Conservation (phyloP, 2,888 invertebrate species). For the Amphipoea oculea region DNA sequence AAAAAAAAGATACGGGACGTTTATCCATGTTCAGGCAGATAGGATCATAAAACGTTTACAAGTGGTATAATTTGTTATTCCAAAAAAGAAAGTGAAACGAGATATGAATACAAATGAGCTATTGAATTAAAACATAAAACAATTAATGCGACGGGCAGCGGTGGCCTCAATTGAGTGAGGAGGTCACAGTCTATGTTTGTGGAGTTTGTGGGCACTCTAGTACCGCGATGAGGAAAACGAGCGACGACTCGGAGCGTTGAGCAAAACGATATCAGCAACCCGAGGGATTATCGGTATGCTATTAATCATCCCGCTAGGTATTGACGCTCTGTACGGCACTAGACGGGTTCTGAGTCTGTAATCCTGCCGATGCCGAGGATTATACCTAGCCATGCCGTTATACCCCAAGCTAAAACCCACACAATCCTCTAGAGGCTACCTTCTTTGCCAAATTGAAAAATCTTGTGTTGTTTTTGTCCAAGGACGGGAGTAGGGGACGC, state of each 20-base stretch:
- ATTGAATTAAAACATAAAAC: constrained; percentile 63
- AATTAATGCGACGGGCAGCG: constrained; percentile 42
- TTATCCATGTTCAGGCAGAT: constrained; percentile 32
- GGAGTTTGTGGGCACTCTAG: constrained; percentile 54
- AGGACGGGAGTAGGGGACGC: constrained; percentile 39
- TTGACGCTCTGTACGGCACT: constrained; percentile 74
- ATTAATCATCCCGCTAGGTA: constrained; percentile 83
- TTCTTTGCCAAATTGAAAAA: constrained; percentile 71
- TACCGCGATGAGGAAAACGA: constrained; percentile 53
- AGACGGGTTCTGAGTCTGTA: constrained; percentile 72
- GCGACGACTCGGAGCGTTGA: constrained; percentile 48
- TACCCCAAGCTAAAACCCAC: constrained; percentile 55
- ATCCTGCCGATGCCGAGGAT: constrained; percentile 71
- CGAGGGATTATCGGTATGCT: constrained; percentile 78
- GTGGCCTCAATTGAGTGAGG: constrained; percentile 45
- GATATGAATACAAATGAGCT: constrained; percentile 65
- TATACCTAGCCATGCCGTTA: constrained; percentile 59
- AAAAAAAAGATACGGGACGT: background rate
- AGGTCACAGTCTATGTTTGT: constrained; percentile 33
- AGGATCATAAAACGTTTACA: constrained; percentile 58
- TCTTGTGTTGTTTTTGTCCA: constrained; percentile 62
- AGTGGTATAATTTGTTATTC: constrained; percentile 65
- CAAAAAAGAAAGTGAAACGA: constrained; percentile 68
- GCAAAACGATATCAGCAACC: constrained; percentile 74
- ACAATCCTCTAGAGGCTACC: constrained; percentile 57